These are phyloP conservation scores for Anolis apletophallus DNA, from an alignment of 2,797 vertebrate species.

Conservation along the genomic window DNA sequence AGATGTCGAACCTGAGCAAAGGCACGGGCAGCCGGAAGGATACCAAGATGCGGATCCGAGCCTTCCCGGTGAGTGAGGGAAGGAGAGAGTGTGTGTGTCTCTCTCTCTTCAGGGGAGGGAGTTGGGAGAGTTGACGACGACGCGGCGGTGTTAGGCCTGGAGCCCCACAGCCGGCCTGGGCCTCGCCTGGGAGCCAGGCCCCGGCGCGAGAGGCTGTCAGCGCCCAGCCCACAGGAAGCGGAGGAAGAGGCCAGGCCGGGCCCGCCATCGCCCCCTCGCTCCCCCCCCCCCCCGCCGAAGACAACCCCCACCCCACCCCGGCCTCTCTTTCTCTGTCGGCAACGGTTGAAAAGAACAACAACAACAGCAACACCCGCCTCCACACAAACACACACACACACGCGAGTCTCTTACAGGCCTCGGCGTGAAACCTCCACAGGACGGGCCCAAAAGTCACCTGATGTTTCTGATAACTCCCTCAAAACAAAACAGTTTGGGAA, in stretches of 20 bases:
- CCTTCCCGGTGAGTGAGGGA: slow-evolving; percentile 91
- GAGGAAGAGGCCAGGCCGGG: neutral
- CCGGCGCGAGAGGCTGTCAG: neutral
- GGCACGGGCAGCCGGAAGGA: slow-evolving; percentile 95
- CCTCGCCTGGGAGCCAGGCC: slow-evolving; percentile 26
- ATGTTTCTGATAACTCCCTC: too few species aligned
- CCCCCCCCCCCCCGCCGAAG: neutral
- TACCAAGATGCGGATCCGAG: slow-evolving; percentile 99
- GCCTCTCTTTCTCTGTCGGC: neutral
- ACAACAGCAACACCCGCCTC: too few species aligned
- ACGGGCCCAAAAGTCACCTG: too few species aligned
- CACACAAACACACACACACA: too few species aligned
- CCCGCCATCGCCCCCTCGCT: neutral
- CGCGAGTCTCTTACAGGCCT: too few species aligned
- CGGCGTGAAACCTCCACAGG: too few species aligned
- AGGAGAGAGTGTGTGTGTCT: too few species aligned
- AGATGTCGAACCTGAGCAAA: slow-evolving; percentile 98
- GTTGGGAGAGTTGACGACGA: neutral
- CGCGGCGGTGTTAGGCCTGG: slow-evolving; percentile 1
- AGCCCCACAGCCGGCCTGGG: slow-evolving; percentile 34
- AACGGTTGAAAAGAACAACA: neutral
- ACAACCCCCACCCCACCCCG: neutral
- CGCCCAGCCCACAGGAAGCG: slow-evolving; percentile 5
- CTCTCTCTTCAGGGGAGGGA: too few species aligned
- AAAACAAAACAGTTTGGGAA: too few species aligned